Evolutionary conservation across 2,888 invertebrate genomes (phyloP).

Genomic region (Pterobdella sp.): DNA sequence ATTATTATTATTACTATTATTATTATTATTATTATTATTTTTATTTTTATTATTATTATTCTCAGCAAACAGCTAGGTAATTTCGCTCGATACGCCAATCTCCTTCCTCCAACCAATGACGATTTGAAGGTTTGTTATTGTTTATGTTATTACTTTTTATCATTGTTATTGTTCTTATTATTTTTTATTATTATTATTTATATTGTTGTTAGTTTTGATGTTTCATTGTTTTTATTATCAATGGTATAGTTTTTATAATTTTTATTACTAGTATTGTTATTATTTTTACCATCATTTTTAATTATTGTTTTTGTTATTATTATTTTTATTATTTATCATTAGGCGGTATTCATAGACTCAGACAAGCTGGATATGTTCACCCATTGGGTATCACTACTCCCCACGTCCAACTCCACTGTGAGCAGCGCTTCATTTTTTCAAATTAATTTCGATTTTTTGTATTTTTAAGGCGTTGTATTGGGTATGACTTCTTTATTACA

Average conservation of each 20-base stretch:
- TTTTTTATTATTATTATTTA: neutral
- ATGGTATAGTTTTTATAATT: neutral
- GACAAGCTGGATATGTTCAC: conserved; percentile 33
- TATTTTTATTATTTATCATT: conserved; percentile 2
- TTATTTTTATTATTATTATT: conserved; percentile 11
- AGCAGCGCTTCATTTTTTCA: neutral
- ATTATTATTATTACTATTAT: too few species aligned
- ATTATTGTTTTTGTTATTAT: neutral
- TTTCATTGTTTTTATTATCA: neutral
- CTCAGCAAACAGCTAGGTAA: conserved; percentile 32
- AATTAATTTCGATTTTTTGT: neutral
- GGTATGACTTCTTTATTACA: too few species aligned
- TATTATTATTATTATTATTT: neutral
- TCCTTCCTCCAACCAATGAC: conserved; percentile 35
- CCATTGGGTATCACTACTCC: conserved; percentile 33
- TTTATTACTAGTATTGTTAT: neutral
- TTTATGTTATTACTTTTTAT: neutral
- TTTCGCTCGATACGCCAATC: conserved; percentile 34
- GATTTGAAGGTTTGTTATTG: conserved; percentile 32
- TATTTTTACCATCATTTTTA: neutral
- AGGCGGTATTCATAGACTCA: conserved; percentile 27
- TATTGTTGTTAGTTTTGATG: neutral
- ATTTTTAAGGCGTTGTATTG: too few species aligned
- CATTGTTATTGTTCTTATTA: conserved; percentile 8
- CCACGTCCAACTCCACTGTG: conserved; percentile 30